Percentiles rank a stretch among this genome's conserved stretches.
Conservation (phyloP, 1,140 invertebrate genomes). For the Venustaconcha ellipsiformis region DNA sequence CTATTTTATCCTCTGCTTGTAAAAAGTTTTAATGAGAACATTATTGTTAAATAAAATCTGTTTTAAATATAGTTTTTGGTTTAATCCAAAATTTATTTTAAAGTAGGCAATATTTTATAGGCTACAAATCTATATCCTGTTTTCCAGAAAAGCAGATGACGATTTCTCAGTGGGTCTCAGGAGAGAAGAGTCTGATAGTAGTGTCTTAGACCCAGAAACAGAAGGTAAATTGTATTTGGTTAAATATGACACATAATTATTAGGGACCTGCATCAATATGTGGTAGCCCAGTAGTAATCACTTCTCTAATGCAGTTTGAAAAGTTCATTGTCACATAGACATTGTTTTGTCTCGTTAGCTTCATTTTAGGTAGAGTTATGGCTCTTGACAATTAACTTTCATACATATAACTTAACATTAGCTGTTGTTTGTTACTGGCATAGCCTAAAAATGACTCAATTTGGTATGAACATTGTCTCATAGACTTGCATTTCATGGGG, state of each 20-base stretch:
- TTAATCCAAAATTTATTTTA: not conserved
- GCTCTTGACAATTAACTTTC: too few species aligned
- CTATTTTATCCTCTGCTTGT: not conserved
- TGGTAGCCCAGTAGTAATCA: too few species aligned
- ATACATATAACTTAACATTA: too few species aligned
- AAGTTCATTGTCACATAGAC: too few species aligned
- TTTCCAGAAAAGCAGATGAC: conserved; percentile 35
- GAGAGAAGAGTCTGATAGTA: conserved; percentile 64
- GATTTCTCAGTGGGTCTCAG: conserved; percentile 13
- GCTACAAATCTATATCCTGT: not conserved
- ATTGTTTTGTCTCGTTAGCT: too few species aligned
- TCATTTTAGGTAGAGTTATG: too few species aligned
- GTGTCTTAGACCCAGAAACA: conserved; percentile 64
- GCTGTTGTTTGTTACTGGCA: too few species aligned
- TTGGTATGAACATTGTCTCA: too few species aligned
- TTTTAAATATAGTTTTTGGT: not conserved
- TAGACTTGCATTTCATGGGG: too few species aligned
- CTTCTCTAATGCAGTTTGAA: too few species aligned
- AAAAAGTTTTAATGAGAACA: not conserved
- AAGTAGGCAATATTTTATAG: not conserved
- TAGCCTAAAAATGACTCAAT: too few species aligned
- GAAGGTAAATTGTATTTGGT: conserved; percentile 48
- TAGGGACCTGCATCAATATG: too few species aligned
- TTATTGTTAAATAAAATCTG: not conserved
- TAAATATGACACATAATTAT: not conserved